Evolutionary conservation across 2,113 vertebrate species (phyloP).

Genomic region (Acanthochromis polyacanthus): DNA sequence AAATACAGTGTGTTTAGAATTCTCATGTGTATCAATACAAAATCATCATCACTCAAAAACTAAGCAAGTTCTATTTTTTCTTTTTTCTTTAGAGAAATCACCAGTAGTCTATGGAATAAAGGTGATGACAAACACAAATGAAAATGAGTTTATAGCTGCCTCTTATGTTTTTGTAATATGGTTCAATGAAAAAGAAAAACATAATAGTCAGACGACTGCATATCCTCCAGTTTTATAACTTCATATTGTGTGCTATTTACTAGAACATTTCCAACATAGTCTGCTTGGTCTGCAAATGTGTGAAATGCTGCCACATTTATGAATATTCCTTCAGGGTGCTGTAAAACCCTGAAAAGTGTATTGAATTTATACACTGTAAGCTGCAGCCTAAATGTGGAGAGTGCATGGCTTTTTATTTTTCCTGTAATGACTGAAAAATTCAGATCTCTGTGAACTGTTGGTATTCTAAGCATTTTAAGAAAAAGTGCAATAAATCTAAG

Average conservation of each 20-base stretch:
- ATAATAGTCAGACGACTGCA: constrained; percentile 8
- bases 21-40: background rate
- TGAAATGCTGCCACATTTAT: constrained; percentile 48
- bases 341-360: constrained; percentile 43
- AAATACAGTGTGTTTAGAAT: background rate
- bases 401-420: constrained; percentile 41
- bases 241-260: constrained; percentile 1
- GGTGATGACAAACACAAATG: background rate
- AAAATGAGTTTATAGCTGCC: background rate
- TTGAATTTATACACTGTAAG: constrained; percentile 46
- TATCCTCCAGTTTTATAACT: constrained; percentile 16
- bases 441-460: constrained; percentile 25
- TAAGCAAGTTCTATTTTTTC: background rate
- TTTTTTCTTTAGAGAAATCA: background rate
- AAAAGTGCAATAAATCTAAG: background rate
- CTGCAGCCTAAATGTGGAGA: constrained; percentile 17
- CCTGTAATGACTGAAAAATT: constrained; percentile 35
- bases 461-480: background rate
- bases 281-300: constrained; percentile 22
- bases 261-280: constrained; percentile 21
- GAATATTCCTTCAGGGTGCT: constrained; percentile 40
- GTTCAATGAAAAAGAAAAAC: constrained; percentile 13
- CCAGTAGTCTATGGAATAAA: background rate
- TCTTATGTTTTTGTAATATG: background rate
- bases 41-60: no score